Evolutionary conservation across 2,113 vertebrate genomes (phyloP).

Genomic region (Oryzias celebensis): DNA sequence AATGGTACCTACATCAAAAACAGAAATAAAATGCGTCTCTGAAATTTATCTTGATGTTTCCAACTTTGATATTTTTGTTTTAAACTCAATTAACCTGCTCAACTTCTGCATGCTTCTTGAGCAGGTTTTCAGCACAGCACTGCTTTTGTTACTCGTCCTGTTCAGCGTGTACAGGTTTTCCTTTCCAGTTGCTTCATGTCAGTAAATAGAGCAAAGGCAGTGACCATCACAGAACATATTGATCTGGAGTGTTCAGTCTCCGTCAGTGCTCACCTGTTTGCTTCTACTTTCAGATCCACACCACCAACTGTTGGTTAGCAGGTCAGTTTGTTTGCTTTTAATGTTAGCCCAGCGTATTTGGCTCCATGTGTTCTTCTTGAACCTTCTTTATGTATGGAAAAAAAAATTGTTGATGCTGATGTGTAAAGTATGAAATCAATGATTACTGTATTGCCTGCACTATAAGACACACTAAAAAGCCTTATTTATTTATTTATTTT

Average conservation of each 20-base stretch:
- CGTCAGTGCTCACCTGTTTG: slow-evolving; percentile 37
- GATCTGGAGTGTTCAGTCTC: slow-evolving; percentile 32
- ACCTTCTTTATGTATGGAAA: no score
- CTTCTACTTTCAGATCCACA: slow-evolving; percentile 3
- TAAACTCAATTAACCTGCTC: slow-evolving; percentile 2
- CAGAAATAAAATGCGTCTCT: slow-evolving; percentile 15
- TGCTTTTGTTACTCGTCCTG: not conserved
- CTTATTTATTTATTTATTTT: no score
- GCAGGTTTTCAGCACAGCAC: not conserved
- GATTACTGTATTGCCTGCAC: no score
- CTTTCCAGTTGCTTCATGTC: slow-evolving; percentile 19
- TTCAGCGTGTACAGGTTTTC: slow-evolving; percentile 4
- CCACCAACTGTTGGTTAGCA: no score
- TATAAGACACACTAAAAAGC: no score
- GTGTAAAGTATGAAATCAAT: no score
- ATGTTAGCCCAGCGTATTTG: no score
- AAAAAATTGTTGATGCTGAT: no score
- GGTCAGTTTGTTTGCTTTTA: no score
- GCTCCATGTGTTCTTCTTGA: no score
- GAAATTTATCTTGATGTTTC: not conserved
- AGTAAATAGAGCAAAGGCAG: slow-evolving; percentile 34
- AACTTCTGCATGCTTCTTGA: not conserved
- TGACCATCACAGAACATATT: slow-evolving; percentile 37
- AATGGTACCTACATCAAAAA: slow-evolving; percentile 31
- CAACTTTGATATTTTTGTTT: not conserved